phyloP scores from a whole-genome alignment of 2,797 vertebrate genomes.

The Falco rusticolus region DNA sequence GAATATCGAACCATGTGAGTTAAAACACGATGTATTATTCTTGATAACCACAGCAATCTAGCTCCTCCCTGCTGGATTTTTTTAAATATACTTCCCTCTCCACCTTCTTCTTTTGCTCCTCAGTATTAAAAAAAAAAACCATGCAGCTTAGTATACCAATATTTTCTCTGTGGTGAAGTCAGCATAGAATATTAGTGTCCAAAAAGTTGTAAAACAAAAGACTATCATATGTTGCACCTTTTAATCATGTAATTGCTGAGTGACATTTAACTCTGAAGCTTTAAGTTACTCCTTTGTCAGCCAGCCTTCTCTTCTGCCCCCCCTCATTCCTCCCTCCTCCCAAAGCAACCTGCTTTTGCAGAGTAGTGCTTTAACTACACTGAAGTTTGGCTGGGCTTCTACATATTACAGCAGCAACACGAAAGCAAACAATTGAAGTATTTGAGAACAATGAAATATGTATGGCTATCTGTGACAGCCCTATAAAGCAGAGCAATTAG shows the following conservation, averaged over 20 bases:
- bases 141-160: background rate
- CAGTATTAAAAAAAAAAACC: background rate
- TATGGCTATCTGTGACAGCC: conserved; percentile 98
- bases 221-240: conserved; percentile 57
- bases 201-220: conserved; percentile 69
- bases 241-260: conserved; percentile 82
- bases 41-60: background rate
- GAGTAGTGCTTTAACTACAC: conserved; percentile 90
- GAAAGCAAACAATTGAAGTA: conserved; percentile 95
- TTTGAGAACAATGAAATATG: conserved; percentile 99
- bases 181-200: conserved; percentile 48
- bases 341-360: conserved; percentile 74
- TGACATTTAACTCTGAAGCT: conserved; percentile 71
- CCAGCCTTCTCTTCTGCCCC: conserved; percentile 45
- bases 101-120: background rate
- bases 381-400: conserved; percentile 94
- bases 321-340: conserved; percentile 57
- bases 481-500: conserved; percentile 99
- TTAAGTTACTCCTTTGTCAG: conserved; percentile 72
- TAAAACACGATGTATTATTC: background rate
- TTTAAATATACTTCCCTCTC: background rate
- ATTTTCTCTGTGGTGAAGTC: background rate
- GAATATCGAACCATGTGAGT: background rate
- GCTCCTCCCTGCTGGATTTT: background rate
- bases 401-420: conserved; percentile 95